Base-by-base conservation (phyloP, 1,140 invertebrate genomes). In the Drosophila albomicans region DNA sequence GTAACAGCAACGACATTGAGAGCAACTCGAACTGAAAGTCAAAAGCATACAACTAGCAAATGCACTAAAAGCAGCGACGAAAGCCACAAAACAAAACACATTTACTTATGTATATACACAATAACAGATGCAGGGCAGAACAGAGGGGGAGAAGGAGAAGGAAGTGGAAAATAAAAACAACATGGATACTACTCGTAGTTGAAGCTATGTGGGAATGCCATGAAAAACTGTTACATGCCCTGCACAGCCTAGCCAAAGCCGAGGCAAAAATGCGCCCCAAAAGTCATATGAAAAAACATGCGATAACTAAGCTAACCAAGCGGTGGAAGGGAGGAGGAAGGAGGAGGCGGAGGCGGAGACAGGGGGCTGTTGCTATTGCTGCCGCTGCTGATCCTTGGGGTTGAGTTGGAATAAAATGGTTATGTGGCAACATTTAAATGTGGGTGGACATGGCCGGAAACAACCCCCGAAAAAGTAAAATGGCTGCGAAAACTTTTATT, bases 401-500 rank as follows among this genome's bases (percentile, higher is more conserved):
- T 73, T 73, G 65, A 41, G 43, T 32, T 62, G 58, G 51, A 48
- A 45, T 65, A 74, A 80, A 80, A 78, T 75, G 75, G 78, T 78
- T 80, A 78, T 80, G 75, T 80, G 78, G 79, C 82, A 72, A 82
- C 84, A 87, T 88, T 87, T 87, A 87, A 87, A 79, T 87, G 82
- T 88, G 82, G 82, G 81, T 71, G 81, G 78, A 38, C 35, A 51
- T 45, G 51, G 13, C 45, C 51, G 15, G 46, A 30, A 25, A 66
- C 86, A 85, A 85, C 81, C 81, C 82, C 66, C 67, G 51, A 71
- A 91, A 91, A 91, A 82, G 76, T 91, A 91, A 91, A 91, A 91
- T 91, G 88, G 88, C 88, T 91, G 88, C 88, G 76, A 91, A 84
- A 91, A 82, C 75, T 91, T 86, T 87, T 90, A 91, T 90, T 90